Base-by-base conservation (phyloP, 1,140 invertebrate genomes). In the Aricia agestis region DNA sequence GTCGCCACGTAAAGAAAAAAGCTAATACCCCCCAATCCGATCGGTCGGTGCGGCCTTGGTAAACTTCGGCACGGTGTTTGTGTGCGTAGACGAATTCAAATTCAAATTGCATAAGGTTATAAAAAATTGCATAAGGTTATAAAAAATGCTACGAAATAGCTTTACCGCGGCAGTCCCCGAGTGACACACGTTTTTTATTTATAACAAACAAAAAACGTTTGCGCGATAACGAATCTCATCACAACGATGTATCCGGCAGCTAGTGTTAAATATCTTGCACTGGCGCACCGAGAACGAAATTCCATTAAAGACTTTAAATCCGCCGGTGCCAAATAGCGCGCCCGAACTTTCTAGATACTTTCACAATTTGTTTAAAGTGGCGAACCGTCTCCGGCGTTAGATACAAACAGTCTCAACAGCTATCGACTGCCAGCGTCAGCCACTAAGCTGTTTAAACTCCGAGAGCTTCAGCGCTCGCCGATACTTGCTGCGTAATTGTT, bases 351-450 rank as follows among this genome's bases (percentile, higher is more conserved):
- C 67, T 69, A 66, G 69, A 73, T 75, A 72, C 71, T 73, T 73
- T 67, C 19, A 65, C 72, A 76, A 76, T 76, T 73, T 69, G 72
- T 73, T 76, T 73, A 63, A 73, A 76, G 72, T 71, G 71, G 66
- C 66, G 61, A 59, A 72, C 73, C 68, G 70, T 69, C 72, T 69
- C 73, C 71, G 69, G 69, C 61, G 58, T 71, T 71, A 71, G 70
- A 69, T 71, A 71, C 72, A 76, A 76, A 76, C 73, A 76, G 77
- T 78, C 75, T 78, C 73, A 70, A 75, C 72, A 71, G 72, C 75
- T 74, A 78, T 78, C 73, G 72, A 74, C 77, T 74, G 41, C 73
- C 72, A 74, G 66, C 63, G 70, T 72, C 70, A 71, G 71, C 72
- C 69, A 71, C 72, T 73, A 69, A 75, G 70, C 74, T 73, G 67